These are phyloP conservation scores for Galaxea fascicularis DNA, from an alignment of 92 coral and sea anemone species.

Conservation along the genomic window DNA sequence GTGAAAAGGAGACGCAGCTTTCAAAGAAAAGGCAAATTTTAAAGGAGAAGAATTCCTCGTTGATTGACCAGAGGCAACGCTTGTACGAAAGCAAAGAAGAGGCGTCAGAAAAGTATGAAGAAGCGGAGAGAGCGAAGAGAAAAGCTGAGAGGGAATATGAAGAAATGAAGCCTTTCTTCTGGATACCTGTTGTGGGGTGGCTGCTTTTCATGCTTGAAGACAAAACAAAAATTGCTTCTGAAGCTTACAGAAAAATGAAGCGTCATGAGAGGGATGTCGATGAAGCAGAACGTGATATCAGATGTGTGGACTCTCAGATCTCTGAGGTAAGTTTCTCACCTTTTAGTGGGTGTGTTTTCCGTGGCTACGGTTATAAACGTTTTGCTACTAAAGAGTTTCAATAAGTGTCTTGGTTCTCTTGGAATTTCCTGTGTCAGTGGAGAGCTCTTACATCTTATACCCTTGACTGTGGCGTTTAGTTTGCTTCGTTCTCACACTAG, in stretches of 20 bases:
- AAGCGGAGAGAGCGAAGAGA: slow-evolving; percentile 34
- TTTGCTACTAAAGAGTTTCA: too few relatives aligned
- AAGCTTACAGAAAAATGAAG: slow-evolving; percentile 48
- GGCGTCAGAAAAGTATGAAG: background rate
- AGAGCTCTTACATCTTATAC: too few relatives aligned
- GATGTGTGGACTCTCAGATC: slow-evolving; percentile 20
- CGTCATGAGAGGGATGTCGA: slow-evolving; percentile 41
- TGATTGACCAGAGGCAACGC: background rate
- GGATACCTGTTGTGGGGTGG: slow-evolving; percentile 61
- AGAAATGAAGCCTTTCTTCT: slow-evolving; percentile 22
- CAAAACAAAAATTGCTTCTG: slow-evolving; percentile 30
- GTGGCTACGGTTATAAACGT: too few relatives aligned
- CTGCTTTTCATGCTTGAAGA: slow-evolving; percentile 42
- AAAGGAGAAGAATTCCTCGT: slow-evolving; percentile 4
- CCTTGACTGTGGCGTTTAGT: too few relatives aligned
- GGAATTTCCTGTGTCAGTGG: too few relatives aligned
- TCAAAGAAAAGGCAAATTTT: slow-evolving; percentile 20
- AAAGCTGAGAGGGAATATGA: slow-evolving; percentile 36
- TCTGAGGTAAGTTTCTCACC: slow-evolving; percentile 18
- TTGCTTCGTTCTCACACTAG: too few relatives aligned
- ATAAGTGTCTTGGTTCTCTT: too few relatives aligned
- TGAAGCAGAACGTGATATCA: slow-evolving; percentile 38
- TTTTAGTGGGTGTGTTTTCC: too few relatives aligned
- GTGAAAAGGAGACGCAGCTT: slow-evolving; percentile 23
- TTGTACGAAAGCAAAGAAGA: background rate